A percentile compares a stretch with the other conserved stretches of the same genome.
Evolutionary conservation across 2,888 invertebrate genomes (phyloP).

Genomic region (Hyles lineata): DNA sequence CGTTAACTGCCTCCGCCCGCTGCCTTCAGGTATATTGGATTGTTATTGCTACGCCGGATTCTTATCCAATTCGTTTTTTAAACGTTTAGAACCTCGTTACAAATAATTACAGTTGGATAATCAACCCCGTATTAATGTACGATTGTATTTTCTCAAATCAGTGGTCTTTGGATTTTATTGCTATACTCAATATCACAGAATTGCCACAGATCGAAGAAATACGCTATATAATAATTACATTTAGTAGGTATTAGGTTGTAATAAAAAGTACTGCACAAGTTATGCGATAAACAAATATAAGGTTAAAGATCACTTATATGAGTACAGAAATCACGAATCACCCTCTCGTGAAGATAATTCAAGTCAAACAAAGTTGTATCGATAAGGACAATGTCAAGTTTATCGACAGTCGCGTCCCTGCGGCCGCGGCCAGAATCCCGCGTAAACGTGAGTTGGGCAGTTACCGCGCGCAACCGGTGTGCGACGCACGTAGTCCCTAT

Average conservation of each 20-base stretch:
- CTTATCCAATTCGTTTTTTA: constrained; percentile 19
- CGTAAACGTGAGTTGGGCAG: constrained; percentile 22
- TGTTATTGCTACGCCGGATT: constrained; percentile 13
- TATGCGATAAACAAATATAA: neutral
- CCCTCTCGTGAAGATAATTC: neutral
- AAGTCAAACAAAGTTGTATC: constrained; percentile 24
- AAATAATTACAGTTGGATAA: constrained; percentile 18
- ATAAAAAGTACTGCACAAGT: neutral
- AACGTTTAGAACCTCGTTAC: constrained; percentile 5
- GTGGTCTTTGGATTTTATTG: neutral
- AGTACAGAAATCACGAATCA: neutral
- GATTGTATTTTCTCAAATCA: neutral
- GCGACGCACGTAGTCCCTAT: constrained; percentile 24
- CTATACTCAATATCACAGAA: neutral
- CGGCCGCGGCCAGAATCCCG: constrained; percentile 15
- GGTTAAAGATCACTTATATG: neutral
- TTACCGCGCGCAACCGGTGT: constrained; percentile 30
- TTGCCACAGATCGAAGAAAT: neutral
- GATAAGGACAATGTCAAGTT: constrained; percentile 29
- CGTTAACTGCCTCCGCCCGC: constrained; percentile 27
- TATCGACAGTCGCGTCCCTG: constrained; percentile 25
- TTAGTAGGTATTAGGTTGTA: too few species aligned
- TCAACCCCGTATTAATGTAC: neutral
- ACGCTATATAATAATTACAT: too few species aligned
- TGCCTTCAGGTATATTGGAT: constrained; percentile 27